Evolutionary conservation across 2,113 vertebrate genomes (phyloP).

Genomic region (Cathartes aura): DNA sequence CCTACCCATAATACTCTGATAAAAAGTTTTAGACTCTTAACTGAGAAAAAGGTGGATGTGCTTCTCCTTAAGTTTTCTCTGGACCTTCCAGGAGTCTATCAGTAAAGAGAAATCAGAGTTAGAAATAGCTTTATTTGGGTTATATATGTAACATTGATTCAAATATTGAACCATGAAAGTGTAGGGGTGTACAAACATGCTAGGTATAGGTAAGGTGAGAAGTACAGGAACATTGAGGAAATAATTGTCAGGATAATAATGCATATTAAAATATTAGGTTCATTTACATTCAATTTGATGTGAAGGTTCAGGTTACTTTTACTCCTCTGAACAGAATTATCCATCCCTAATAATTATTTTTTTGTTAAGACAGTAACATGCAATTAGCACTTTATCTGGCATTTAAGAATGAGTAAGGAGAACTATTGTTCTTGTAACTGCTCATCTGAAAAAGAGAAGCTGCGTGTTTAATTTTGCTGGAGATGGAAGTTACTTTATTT

Average conservation of each 20-base stretch:
- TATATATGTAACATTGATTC: neutral
- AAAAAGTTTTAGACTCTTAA: neutral
- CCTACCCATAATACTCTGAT: neutral
- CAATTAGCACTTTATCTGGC: constrained; percentile 44
- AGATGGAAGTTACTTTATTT: neutral
- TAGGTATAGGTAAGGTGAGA: neutral
- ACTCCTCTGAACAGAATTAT: constrained; percentile 32
- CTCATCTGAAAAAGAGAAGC: neutral
- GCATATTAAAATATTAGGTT: constrained; percentile 16
- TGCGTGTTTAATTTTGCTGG: neutral
- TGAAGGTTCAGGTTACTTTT: neutral
- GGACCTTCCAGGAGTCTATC: neutral
- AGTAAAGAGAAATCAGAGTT: neutral
- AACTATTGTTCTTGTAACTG: constrained; percentile 23
- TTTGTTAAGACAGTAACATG: constrained; percentile 36
- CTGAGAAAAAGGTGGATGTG: neutral
- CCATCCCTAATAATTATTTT: constrained; percentile 42
- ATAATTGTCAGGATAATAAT: constrained; percentile 20
- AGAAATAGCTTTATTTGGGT: neutral
- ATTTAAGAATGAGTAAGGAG: constrained; percentile 8
- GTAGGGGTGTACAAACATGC: neutral
- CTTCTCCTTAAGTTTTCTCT: neutral
- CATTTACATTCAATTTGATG: neutral
- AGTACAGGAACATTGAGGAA: neutral
- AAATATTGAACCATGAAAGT: neutral